phyloP scores from a whole-genome alignment of 2,113 vertebrate species.

The Chrysochloris asiatica region DNA sequence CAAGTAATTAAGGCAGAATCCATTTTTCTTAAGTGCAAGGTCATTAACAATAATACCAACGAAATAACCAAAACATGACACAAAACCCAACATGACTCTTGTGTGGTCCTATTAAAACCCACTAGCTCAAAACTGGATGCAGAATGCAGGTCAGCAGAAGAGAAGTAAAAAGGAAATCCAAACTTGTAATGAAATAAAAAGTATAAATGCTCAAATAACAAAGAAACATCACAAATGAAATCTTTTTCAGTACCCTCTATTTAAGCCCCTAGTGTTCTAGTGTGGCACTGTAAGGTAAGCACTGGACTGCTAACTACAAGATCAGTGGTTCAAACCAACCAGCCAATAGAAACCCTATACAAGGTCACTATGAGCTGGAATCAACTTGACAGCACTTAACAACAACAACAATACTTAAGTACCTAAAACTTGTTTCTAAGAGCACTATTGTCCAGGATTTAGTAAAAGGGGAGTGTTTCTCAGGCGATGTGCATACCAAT shows the following conservation, averaged over 20 bases:
- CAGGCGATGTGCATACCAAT: neutral
- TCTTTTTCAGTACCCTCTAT: neutral
- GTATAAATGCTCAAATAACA: neutral
- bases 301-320: too few species aligned
- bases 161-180: neutral
- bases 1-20: constrained; percentile 25
- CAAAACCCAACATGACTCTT: neutral
- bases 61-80: constrained; percentile 27
- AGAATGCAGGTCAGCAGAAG: neutral
- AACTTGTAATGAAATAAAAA: constrained; percentile 49
- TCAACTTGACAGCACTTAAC: too few species aligned
- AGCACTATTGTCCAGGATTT: neutral
- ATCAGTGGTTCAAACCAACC: too few species aligned
- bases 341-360: too few species aligned
- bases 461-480: neutral
- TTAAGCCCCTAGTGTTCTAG: too few species aligned
- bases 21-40: constrained; percentile 12
- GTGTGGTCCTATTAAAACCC: too few species aligned
- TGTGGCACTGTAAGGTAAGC: too few species aligned
- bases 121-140: neutral
- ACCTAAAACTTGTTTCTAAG: constrained; percentile 22
- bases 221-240: neutral
- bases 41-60: constrained; percentile 39
- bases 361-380: too few species aligned
- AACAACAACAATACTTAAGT: too few species aligned